Conservation (phyloP, 2,797 vertebrate genomes). For the Pelobates cultripes region DNA sequence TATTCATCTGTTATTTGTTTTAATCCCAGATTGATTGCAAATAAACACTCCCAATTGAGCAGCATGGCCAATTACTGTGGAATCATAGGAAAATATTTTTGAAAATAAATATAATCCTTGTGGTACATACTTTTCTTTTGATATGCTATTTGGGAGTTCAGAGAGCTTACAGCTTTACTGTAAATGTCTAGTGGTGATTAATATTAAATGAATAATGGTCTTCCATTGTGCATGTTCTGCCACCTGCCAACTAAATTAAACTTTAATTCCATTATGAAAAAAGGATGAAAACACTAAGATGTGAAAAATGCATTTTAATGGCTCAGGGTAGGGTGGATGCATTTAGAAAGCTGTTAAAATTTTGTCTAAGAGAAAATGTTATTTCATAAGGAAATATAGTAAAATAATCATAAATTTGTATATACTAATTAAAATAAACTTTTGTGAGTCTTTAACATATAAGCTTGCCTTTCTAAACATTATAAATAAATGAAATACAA, state of each 20-base stretch:
- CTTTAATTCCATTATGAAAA: constrained; percentile 53
- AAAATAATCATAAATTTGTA: too few species aligned
- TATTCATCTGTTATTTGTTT: too few species aligned
- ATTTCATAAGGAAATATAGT: not conserved
- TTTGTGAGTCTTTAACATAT: too few species aligned
- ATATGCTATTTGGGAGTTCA: constrained; percentile 44
- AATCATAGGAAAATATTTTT: constrained; percentile 15
- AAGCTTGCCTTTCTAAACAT: too few species aligned
- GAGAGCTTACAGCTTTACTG: constrained; percentile 48
- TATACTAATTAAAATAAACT: too few species aligned
- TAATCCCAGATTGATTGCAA: too few species aligned
- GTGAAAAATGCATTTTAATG: constrained; percentile 29
- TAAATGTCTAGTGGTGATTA: constrained; percentile 54
- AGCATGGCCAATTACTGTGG: not conserved
- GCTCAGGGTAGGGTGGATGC: too few species aligned
- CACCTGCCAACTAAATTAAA: constrained; percentile 51
- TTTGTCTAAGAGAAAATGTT: constrained; percentile 12
- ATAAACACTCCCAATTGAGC: too few species aligned
- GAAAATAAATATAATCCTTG: constrained; percentile 41
- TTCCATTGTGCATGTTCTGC: constrained; percentile 48
- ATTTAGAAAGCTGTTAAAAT: constrained; percentile 21
- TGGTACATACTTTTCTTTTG: constrained; percentile 43
- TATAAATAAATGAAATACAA: too few species aligned
- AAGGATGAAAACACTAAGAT: constrained; percentile 49
- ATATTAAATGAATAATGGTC: constrained; percentile 50